A percentile compares a stretch with the other conserved stretches of the same genome.
Conservation (phyloP, 2,113 vertebrate species). For the Taxidea taxus region DNA sequence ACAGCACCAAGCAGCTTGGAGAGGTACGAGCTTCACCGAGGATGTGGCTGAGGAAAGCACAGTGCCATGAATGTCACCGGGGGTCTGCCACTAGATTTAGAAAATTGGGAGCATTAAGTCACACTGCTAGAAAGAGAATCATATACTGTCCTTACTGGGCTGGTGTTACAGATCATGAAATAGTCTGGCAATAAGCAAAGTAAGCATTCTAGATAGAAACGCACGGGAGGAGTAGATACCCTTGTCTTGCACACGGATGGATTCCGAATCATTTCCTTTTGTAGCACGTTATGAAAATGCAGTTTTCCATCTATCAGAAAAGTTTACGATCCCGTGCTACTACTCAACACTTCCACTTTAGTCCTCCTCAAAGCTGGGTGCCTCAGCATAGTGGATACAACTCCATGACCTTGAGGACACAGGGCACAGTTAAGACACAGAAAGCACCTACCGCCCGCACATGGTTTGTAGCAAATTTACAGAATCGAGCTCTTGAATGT, state of each 20-base stretch:
- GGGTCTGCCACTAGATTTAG: neutral
- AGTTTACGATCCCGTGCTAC: neutral
- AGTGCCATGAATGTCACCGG: neutral
- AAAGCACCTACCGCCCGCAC: neutral
- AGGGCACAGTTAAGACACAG: neutral
- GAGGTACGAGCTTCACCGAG: neutral
- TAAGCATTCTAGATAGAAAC: neutral
- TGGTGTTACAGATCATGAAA: neutral
- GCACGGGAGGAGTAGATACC: neutral
- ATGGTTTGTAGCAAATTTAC: neutral
- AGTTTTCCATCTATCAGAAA: neutral
- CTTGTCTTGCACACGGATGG: neutral
- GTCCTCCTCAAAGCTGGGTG: neutral
- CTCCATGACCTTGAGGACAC: neutral
- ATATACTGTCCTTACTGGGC: neutral
- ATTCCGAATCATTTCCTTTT: neutral
- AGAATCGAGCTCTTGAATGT: neutral
- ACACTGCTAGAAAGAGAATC: neutral
- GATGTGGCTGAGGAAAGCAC: neutral
- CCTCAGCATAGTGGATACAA: neutral
- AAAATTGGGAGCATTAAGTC: neutral
- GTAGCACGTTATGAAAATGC: neutral
- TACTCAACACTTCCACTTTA: no score
- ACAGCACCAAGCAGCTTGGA: neutral
- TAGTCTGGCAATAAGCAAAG: neutral